phyloP scores from a whole-genome alignment of 2,888 invertebrate genomes.

The Scelioninae gen. 1 region DNA sequence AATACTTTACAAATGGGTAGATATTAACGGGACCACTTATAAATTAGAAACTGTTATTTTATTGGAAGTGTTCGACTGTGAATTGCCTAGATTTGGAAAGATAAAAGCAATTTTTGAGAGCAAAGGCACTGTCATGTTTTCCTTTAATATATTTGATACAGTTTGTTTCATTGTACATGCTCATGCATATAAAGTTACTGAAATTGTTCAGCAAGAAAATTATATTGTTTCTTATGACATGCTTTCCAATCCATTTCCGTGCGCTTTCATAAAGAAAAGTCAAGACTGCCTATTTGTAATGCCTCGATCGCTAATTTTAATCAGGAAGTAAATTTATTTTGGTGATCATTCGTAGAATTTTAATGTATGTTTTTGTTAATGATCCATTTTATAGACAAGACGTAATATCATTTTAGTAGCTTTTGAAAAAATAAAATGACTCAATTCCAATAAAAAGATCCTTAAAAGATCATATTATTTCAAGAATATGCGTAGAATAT shows the following conservation, averaged over 20 bases:
- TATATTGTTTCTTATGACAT: slow-evolving; percentile 21
- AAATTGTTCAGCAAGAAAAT: slow-evolving; percentile 7
- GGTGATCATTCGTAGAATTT: too few relatives aligned
- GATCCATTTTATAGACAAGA: too few relatives aligned
- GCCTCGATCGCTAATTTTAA: slow-evolving; percentile 9
- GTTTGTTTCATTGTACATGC: slow-evolving; percentile 13
- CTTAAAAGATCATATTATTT: too few relatives aligned
- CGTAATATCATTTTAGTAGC: too few relatives aligned
- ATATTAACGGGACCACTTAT: slow-evolving; percentile 12
- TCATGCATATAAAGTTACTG: slow-evolving; percentile 12
- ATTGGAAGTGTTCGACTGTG: slow-evolving; percentile 8
- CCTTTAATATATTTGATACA: slow-evolving; percentile 7
- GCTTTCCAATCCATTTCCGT: slow-evolving; percentile 7
- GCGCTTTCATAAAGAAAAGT: slow-evolving; percentile 8
- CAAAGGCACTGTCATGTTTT: slow-evolving; percentile 15
- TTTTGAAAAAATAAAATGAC: too few relatives aligned
- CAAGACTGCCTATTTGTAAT: slow-evolving; percentile 4
- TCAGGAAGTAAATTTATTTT: too few relatives aligned
- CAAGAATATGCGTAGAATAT: too few relatives aligned
- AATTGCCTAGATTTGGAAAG: slow-evolving; percentile 35
- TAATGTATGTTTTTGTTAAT: too few relatives aligned
- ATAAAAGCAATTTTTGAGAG: slow-evolving; percentile 34
- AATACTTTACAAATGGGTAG: slow-evolving; percentile 10
- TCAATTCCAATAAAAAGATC: too few relatives aligned
- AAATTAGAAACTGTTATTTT: slow-evolving; percentile 27